Evolutionary conservation across 2,797 vertebrate species (phyloP), one percentile per base, ranked within the genome.

Genomic region (Emydoidea blandingii): DNA sequence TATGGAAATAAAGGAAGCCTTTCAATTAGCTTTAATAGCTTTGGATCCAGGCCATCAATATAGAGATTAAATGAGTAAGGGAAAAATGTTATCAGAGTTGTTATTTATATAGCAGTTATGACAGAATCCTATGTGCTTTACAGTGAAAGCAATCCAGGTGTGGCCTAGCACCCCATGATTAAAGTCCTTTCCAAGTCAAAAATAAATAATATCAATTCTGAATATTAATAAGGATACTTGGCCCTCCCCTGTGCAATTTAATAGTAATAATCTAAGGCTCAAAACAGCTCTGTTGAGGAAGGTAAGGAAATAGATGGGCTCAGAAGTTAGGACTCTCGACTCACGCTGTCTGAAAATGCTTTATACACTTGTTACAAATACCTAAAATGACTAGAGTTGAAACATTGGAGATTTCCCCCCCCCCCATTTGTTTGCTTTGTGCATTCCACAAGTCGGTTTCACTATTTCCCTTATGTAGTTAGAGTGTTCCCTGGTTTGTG

Each of bases 251-350:
- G 76, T 78, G 87, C 31, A 92, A 56, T 41, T 49, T 31, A 19
- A 0, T 4, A 7, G 78, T 25, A 83, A 62, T 0, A 5, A 86
- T 72, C n/a, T 85, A 86, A 31, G 80, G 85, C 88, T 83, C 3
- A 2, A 91, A 79, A 31, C 91, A 68, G 12, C 3, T 0, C 6
- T 27, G 81, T 25, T 72, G 29, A 21, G 72, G 79, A 23, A 21
- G 84, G 81, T 68, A n/a, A 72, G 92, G 92, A 92, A 92, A 96
- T 95, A 95, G 96, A 74, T 68, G n/a, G n/a, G 16, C 72, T 27
- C 41, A 87, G 88, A 3, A 56, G 53, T 5, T 3, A 53, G 85
- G 91, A 53, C 92, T 91, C 62, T 62, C 15, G 56, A 1, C 21
- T 44, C 29, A 83, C 0, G 0, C 89, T 21, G 50, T 49, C 62